Conservation (phyloP, 2,888 invertebrate species). For the Rotaria magnacalcarata region DNA sequence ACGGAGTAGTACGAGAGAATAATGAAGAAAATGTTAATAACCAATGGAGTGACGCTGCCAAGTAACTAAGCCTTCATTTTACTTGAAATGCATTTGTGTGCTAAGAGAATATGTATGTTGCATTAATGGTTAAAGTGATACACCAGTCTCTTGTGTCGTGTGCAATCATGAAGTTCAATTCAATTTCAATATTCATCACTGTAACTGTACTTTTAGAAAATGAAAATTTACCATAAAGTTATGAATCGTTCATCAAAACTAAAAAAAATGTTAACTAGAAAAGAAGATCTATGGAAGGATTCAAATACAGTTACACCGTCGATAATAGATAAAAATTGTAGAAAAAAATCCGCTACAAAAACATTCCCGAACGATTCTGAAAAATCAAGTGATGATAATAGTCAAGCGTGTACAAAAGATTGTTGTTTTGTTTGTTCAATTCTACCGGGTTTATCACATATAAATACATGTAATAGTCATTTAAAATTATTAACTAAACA, state of each 20-base stretch:
- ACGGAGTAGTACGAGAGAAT: neutral
- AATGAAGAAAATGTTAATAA: neutral
- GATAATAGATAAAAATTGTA: neutral
- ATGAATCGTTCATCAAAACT: neutral
- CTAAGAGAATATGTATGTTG: neutral
- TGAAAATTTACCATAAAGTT: too few relatives aligned
- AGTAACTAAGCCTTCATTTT: neutral
- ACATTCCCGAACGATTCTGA: neutral
- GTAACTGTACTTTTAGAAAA: too few relatives aligned
- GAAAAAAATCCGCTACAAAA: neutral
- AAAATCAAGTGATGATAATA: neutral
- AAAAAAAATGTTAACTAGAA: neutral
- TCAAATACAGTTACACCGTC: neutral
- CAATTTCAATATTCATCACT: too few relatives aligned
- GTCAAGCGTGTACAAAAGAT: neutral
- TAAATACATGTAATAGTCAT: neutral
- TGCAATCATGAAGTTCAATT: too few relatives aligned
- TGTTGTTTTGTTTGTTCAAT: constrained; percentile 9
- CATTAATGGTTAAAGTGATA: neutral
- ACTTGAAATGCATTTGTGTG: neutral
- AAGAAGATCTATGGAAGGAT: neutral
- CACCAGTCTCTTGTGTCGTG: neutral
- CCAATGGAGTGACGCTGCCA: neutral
- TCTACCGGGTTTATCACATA: neutral
- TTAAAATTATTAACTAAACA: neutral